Evolutionary conservation across 1,140 invertebrate species (phyloP).

Genomic region (Drosophila ficusphila): DNA sequence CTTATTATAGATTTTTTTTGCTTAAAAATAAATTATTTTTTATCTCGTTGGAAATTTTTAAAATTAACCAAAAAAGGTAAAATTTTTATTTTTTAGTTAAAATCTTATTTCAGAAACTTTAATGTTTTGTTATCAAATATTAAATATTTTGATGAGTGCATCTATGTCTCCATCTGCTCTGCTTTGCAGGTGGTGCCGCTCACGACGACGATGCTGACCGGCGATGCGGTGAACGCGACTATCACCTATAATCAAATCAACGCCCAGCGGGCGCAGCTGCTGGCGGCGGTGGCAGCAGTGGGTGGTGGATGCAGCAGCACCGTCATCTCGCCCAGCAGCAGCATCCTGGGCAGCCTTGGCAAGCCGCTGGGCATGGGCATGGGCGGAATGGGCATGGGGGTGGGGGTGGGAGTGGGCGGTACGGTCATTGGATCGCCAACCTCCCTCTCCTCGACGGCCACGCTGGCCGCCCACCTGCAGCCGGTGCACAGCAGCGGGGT

Average conservation of each 20-base stretch:
- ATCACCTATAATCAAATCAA: conserved; percentile 80
- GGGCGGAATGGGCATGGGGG: conserved; percentile 48
- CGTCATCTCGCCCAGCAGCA: conserved; percentile 73
- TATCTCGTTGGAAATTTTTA: no score
- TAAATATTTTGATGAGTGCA: background rate
- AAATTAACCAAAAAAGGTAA: no score
- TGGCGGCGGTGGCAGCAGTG: conserved; percentile 67
- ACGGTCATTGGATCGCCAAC: conserved; percentile 68
- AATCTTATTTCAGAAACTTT: background rate
- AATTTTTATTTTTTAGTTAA: background rate
- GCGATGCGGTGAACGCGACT: conserved; percentile 62
- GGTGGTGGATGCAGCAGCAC: conserved; percentile 74
- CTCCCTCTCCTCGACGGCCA: conserved; percentile 67
- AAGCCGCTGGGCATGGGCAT: conserved; percentile 52
- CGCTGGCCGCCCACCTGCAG: conserved; percentile 61
- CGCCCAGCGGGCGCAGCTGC: conserved; percentile 66
- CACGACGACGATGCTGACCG: conserved; percentile 57
- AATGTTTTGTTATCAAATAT: no score
- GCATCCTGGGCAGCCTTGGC: conserved; percentile 56
- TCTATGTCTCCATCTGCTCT: background rate
- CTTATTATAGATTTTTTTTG: background rate
- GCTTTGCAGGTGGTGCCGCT: conserved; percentile 47
- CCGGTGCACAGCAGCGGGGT: conserved; percentile 66
- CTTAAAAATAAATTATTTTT: no score
- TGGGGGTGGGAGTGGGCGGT: conserved; percentile 40